Base-by-base conservation (phyloP, 2,888 invertebrate genomes). In the Rotaria magnacalcarata region DNA sequence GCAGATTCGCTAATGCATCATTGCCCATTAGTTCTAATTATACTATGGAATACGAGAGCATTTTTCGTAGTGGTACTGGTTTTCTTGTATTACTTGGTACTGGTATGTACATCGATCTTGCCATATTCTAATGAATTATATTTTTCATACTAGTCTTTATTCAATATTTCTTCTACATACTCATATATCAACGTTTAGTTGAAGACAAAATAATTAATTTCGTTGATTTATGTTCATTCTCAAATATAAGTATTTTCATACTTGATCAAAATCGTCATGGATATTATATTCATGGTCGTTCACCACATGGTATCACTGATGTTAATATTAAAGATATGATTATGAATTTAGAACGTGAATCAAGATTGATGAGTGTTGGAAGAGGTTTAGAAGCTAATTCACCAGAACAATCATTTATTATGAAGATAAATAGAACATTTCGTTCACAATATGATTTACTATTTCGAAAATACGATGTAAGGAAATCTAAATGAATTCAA, bases 231-330 rank as follows among this genome's bases (percentile, higher is more conserved):
- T 95, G 95, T 89, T 95, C 95, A 0, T 92, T 95, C 89, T 93
- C 94, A 56, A 95, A 95, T 90, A 90, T 95, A 86, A 95, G 95
- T 88, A 93, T 95, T 54, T 94, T 95, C 89, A 93, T 94, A 74
- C 91, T 95, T 88, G 92, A 93, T 58, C 92, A 93, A 87, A 92
- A 93, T 86, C 93, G 93, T 88, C 94, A 93, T 90, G 95, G 95
- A 1, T 95, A 93, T 90, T 95, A 95, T 90, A 94, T 95, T 89
- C 95, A 95, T 90, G 95, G 95, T 54, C 93, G 94, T 88, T 95
- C 94, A 0, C 94, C 94, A 1, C 95, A 95, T 90, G 95, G 95
- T 58, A 94, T 93, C 89, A 94, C 95, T 5, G 95, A 95, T 90
- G 94, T 94, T 0, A 94, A 94, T 90, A 93, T 95, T 93, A 92